Percentiles rank a stretch among this genome's conserved stretches.
These are phyloP conservation scores for Conus betulinus DNA, from an alignment of 1,140 invertebrate genomes.

Conservation along the genomic window DNA sequence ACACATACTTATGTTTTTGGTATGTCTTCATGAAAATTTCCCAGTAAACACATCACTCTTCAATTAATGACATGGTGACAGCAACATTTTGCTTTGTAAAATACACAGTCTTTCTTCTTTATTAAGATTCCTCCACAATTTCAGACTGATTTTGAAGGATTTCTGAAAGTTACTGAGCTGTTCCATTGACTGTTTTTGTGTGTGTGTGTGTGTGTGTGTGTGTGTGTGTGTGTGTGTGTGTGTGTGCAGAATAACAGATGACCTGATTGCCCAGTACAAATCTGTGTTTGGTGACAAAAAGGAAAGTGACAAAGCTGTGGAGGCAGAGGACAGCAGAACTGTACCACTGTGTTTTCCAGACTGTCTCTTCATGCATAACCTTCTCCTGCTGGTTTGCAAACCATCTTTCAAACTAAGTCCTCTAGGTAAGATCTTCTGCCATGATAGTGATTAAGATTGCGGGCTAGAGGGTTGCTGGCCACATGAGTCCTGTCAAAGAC, in stretches of 20 bases:
- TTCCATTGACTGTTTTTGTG: neutral
- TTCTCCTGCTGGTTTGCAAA: slow-evolving; percentile 34
- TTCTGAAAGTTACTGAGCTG: no score
- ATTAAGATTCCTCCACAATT: no score
- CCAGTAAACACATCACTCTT: no score
- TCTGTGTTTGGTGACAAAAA: slow-evolving; percentile 34
- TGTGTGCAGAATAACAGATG: slow-evolving; percentile 34
- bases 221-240: neutral
- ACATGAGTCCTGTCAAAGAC: no score
- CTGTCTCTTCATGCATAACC: slow-evolving; percentile 36
- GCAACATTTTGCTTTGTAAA: no score
- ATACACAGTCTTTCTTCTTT: no score
- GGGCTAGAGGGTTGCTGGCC: no score
- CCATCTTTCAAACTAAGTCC: slow-evolving; percentile 44
- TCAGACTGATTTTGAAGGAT: no score
- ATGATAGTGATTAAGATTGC: no score
- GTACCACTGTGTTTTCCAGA: slow-evolving; percentile 47
- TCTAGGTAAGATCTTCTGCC: slow-evolving; percentile 36
- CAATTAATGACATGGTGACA: no score
- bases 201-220: slow-evolving; percentile 11
- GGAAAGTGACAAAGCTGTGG: neutral
- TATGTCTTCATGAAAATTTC: no score
- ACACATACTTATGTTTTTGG: no score
- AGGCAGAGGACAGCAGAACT: neutral
- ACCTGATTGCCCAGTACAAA: slow-evolving; percentile 39